Base-by-base conservation (phyloP, 1,140 invertebrate species). In the Myzus persicae region DNA sequence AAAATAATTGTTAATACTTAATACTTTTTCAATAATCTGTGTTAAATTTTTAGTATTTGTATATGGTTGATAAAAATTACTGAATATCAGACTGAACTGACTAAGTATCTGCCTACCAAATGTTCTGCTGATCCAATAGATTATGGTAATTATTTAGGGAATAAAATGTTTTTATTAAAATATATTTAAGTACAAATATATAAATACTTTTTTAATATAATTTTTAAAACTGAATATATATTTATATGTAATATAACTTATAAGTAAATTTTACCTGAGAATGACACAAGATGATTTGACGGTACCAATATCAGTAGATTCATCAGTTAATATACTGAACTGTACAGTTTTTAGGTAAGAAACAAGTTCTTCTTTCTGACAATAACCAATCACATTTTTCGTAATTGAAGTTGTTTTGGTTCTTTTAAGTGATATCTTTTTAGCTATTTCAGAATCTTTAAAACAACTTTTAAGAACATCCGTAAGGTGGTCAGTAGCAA, bases 1-100 rank as follows among this genome's bases (percentile, higher is more conserved):
- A 94, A 94, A 95, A 94, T 95, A 95, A 76, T 93, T 51, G 48
- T 51, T 91, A 85, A 94, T 95, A 4, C 94, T 94, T 26, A 95
- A 93, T 94, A 90, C 89, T 40, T 93, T 94, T 31, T 44, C 38
- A 81, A 94, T 88, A 36, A 93, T 20, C 48, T 51, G 48, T 51
- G 48, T 22, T 51, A 51, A 51, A 4, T 51, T 51, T 51, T 51
- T 22, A 51, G 48, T 51, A 44, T 44, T 4, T 44, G 48, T 51
- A 51, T 51, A 51, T 51, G 48, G 48, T 51, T 51, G 48, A 51
- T 51, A 51, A 51, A 51, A 51, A 51, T 51, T 51, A 51, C 18
- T 51, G 48, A 51, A 51, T 51, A 51, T 51, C 48, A 51, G 48
- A 51, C 20, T 51, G 48, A 51, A 51, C 2, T 51, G 48, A 51